phyloP scores from a whole-genome alignment of 2,888 invertebrate species.

The Chymomyza fuscimana region DNA sequence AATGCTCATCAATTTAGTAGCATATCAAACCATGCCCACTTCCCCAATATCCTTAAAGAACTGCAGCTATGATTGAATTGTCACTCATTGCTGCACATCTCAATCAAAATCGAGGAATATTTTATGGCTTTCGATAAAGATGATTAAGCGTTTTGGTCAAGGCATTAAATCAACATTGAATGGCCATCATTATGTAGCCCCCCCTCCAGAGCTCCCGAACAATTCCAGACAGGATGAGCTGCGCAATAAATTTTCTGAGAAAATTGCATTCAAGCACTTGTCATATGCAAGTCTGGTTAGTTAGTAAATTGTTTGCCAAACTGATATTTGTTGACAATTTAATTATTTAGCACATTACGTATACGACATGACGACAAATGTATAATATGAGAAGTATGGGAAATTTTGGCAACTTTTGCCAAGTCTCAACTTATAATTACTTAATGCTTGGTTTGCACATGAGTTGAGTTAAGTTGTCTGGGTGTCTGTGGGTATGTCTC shows the following conservation, averaged over 20 bases:
- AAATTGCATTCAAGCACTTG: background rate
- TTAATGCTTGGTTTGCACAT: slow-evolving; percentile 2
- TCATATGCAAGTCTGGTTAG: background rate
- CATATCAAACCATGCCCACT: background rate
- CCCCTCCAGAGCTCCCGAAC: too few relatives aligned
- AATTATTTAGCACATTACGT: slow-evolving; percentile 61
- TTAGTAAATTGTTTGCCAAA: background rate
- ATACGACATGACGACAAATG: slow-evolving; percentile 44
- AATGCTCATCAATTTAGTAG: background rate
- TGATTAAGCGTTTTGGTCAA: slow-evolving; percentile 38
- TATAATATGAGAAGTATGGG: background rate
- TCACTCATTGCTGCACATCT: background rate
- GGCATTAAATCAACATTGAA: background rate
- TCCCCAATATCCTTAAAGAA: background rate
- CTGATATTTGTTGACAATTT: slow-evolving; percentile 60
- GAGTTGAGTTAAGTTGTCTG: background rate
- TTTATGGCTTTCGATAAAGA: slow-evolving; percentile 20
- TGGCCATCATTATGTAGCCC: background rate
- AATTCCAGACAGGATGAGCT: background rate
- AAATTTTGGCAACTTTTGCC: background rate
- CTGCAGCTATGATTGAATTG: background rate
- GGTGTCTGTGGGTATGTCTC: too few relatives aligned
- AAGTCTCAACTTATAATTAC: slow-evolving; percentile 3
- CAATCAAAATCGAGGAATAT: background rate
- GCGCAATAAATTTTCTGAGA: background rate